These are phyloP conservation scores for Hemistola chrysoprasaria DNA, from an alignment of 2,888 invertebrate species.

Conservation along the genomic window DNA sequence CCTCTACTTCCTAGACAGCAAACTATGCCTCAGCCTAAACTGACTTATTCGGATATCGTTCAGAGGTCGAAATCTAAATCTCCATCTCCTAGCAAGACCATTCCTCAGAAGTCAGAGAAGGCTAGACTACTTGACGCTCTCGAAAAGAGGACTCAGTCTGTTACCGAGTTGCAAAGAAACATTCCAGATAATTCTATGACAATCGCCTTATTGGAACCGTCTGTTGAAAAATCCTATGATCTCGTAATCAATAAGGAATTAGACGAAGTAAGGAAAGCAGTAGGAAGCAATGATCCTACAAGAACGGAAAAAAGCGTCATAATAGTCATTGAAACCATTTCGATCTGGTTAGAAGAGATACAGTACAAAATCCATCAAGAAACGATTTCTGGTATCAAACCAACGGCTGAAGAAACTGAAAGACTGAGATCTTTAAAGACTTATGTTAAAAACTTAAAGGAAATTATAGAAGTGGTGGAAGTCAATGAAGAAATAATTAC, in stretches of 20 bases:
- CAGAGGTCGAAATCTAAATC: slow-evolving; percentile 77
- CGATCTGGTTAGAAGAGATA: slow-evolving; percentile 92
- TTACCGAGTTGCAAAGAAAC: slow-evolving; percentile 46
- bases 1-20: slow-evolving; percentile 45
- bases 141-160: slow-evolving; percentile 64
- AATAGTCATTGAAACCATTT: slow-evolving; percentile 90
- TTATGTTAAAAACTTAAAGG: slow-evolving; percentile 82
- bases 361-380: slow-evolving; percentile 87
- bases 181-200: slow-evolving; percentile 55
- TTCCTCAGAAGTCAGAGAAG: slow-evolving; percentile 56
- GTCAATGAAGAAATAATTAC: slow-evolving; percentile 86
- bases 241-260: slow-evolving; percentile 84
- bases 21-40: slow-evolving; percentile 45
- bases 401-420: slow-evolving; percentile 49
- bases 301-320: slow-evolving; percentile 87
- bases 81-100: slow-evolving; percentile 67
- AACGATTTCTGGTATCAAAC: slow-evolving; percentile 46
- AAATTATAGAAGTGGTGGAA: slow-evolving; percentile 85
- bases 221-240: slow-evolving; percentile 68
- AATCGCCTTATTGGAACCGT: slow-evolving; percentile 62
- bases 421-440: slow-evolving; percentile 71
- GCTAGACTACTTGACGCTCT: slow-evolving; percentile 59
- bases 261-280: slow-evolving; percentile 80
- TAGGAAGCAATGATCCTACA: slow-evolving; percentile 79
- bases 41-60: slow-evolving; percentile 74